Percentiles rank a stretch among this genome's conserved stretches.
These are phyloP conservation scores for Ranitomeya imitator DNA, from an alignment of 2,113 vertebrate genomes.

Conservation along the genomic window DNA sequence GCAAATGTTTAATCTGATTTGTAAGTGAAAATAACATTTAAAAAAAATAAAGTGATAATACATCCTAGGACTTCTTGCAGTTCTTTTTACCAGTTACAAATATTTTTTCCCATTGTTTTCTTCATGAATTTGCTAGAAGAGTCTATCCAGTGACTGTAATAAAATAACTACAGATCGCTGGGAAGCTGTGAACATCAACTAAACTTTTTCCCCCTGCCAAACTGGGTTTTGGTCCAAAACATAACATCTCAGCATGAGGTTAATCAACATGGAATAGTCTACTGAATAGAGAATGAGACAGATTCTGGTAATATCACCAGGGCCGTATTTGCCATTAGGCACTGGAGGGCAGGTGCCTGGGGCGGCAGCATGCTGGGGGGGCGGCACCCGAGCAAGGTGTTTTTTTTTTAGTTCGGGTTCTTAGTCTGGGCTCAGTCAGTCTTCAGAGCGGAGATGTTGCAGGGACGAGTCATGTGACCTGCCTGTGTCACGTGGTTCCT, in stretches of 20 bases:
- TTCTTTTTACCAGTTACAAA: constrained; percentile 68
- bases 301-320: neutral
- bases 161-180: constrained; percentile 55
- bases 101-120: constrained; percentile 66
- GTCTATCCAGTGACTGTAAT: constrained; percentile 58
- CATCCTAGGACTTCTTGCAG: constrained; percentile 58
- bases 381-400: no score
- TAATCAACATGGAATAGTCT: constrained; percentile 1
- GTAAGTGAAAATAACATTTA: no score
- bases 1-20: no score
- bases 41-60: neutral
- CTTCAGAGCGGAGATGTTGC: no score
- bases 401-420: no score
- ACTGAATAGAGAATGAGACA: constrained; percentile 49
- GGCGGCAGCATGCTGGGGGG: no score
- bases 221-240: constrained; percentile 53
- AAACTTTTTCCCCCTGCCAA: constrained; percentile 54
- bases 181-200: constrained; percentile 30
- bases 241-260: constrained; percentile 49
- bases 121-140: constrained; percentile 63
- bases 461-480: no score
- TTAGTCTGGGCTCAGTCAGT: no score
- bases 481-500: no score
- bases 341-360: no score
- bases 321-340: no score